Conservation (phyloP, 1,140 invertebrate genomes). For the Drosophila ercepeae region DNA sequence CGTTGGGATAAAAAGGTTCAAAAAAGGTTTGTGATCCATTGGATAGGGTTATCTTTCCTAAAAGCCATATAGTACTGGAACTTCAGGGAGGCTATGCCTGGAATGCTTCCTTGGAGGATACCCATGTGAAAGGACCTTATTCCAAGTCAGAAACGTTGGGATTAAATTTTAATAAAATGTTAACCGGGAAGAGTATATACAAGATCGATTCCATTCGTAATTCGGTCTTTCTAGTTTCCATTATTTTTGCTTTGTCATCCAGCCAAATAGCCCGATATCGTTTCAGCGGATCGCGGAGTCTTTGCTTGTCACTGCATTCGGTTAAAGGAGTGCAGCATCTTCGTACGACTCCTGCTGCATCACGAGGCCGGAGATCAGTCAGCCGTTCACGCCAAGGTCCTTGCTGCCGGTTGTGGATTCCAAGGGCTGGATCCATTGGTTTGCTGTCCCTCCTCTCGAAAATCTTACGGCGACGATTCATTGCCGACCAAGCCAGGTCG, state of each 20-base stretch:
- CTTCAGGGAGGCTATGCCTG: no score
- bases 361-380: constrained; percentile 51
- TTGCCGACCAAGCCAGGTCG: constrained; percentile 22
- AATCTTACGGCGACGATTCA: constrained; percentile 22
- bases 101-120: no score
- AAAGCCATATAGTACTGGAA: no score
- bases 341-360: constrained; percentile 46
- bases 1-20: no score
- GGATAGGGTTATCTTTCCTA: no score
- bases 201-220: neutral
- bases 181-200: neutral
- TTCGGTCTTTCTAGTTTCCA: neutral
- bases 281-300: constrained; percentile 31
- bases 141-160: no score
- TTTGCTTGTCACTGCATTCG: constrained; percentile 59
- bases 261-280: constrained; percentile 3
- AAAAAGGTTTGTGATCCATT: no score
- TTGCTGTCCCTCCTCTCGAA: constrained; percentile 52
- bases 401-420: constrained; percentile 62
- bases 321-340: constrained; percentile 51
- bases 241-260: constrained; percentile 32
- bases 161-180: no score
- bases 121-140: no score
- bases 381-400: constrained; percentile 53
- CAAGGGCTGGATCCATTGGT: constrained; percentile 61